phyloP scores from a whole-genome alignment of 2,797 vertebrate genomes.

The Poeciliopsis gracilis region DNA sequence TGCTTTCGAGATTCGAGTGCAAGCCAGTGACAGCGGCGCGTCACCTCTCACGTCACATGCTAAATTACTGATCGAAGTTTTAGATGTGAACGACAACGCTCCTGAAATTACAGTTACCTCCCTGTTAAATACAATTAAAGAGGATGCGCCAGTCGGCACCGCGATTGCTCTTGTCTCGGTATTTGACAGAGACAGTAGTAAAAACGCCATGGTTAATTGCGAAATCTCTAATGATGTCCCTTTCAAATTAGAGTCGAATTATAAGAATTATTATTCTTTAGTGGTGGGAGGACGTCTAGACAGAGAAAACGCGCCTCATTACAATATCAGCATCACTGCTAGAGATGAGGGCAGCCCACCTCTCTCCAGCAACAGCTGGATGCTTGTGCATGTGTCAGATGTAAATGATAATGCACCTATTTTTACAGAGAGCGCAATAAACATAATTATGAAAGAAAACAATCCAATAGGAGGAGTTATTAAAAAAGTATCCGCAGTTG shows the following conservation, averaged over 20 bases:
- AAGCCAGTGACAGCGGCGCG: constrained; percentile 71
- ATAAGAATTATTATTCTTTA: constrained; percentile 87
- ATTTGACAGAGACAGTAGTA: constrained; percentile 85
- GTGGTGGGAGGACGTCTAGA: constrained; percentile 84
- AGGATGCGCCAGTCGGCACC: constrained; percentile 70
- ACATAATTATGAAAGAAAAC: neutral
- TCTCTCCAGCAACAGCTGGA: constrained; percentile 74
- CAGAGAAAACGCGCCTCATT: constrained; percentile 80
- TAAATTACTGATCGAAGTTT: constrained; percentile 74
- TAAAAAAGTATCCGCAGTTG: neutral
- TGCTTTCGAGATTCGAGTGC: constrained; percentile 67
- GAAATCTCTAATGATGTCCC: constrained; percentile 77
- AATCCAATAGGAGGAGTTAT: neutral
- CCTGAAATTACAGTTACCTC: constrained; percentile 82
- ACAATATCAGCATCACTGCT: constrained; percentile 85
- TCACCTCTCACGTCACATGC: constrained; percentile 64
- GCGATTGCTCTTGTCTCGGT: constrained; percentile 89
- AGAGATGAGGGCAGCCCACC: constrained; percentile 85
- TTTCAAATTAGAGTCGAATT: constrained; percentile 86
- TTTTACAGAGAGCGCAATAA: neutral
- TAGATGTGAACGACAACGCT: constrained; percentile 77
- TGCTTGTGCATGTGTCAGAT: neutral
- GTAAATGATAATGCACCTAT: neutral
- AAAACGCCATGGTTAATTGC: constrained; percentile 82
- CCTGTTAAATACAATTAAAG: constrained; percentile 68